Percentiles rank a stretch among this genome's conserved stretches.
These are phyloP conservation scores for Trissolcus japonicus DNA, from an alignment of 2,888 invertebrate species.

Conservation along the genomic window DNA sequence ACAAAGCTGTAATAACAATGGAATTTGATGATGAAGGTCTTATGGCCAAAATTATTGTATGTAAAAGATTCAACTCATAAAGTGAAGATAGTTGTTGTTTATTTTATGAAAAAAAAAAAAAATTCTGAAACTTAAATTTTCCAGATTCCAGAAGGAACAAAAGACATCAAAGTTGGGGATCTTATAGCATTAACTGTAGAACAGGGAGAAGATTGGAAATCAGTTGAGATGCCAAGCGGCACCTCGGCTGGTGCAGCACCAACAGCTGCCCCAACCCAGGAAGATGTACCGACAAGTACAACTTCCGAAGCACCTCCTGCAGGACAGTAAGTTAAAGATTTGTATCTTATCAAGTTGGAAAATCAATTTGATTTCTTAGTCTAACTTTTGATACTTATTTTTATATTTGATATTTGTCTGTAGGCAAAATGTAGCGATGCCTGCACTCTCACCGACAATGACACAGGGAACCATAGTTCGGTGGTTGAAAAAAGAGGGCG, in stretches of 20 bases:
- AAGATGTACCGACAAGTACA: not conserved
- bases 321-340: slow-evolving; percentile 66
- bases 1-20: slow-evolving; percentile 81
- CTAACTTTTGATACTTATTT: not conserved
- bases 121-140: slow-evolving; percentile 1
- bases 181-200: slow-evolving; percentile 81
- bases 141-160: slow-evolving; percentile 77
- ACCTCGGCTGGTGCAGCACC: slow-evolving; percentile 48
- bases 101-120: not conserved
- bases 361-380: not conserved
- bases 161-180: slow-evolving; percentile 78
- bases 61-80: slow-evolving; percentile 19
- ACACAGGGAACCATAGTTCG: slow-evolving; percentile 79
- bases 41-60: slow-evolving; percentile 81
- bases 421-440: slow-evolving; percentile 77
- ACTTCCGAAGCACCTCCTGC: slow-evolving; percentile 62
- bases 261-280: not conserved
- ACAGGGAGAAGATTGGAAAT: slow-evolving; percentile 81
- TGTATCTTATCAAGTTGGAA: not conserved
- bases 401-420: not conserved
- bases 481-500: slow-evolving; percentile 80
- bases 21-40: slow-evolving; percentile 81
- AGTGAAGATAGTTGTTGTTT: not conserved
- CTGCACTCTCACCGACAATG: slow-evolving; percentile 82
- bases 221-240: slow-evolving; percentile 73